Percentiles rank a stretch among this genome's conserved stretches.
Evolutionary conservation across 1,140 invertebrate species (phyloP).

Genomic region (Parasteatoda tepidariorum): DNA sequence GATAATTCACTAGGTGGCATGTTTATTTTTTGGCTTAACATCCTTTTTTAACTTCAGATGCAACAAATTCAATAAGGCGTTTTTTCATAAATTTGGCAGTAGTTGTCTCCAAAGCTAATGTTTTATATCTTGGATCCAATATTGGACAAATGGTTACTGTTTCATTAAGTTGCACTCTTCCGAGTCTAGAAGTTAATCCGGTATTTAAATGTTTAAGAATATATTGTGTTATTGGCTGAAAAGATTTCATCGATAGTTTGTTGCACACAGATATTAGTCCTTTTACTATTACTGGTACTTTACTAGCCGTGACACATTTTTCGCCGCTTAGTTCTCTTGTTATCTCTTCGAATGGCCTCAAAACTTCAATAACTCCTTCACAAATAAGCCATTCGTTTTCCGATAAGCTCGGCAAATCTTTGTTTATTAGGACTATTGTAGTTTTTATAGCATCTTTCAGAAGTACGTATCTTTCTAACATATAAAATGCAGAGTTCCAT

Average conservation of each 20-base stretch:
- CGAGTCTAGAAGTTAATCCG: neutral
- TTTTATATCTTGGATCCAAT: neutral
- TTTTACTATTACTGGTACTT: neutral
- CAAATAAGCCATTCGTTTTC: neutral
- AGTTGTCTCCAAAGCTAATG: too few relatives aligned
- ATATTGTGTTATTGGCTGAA: neutral
- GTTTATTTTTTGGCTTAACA: too few relatives aligned
- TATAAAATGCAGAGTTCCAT: neutral
- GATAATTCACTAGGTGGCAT: too few relatives aligned
- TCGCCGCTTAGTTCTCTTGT: neutral
- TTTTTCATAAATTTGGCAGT: too few relatives aligned
- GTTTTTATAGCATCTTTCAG: neutral
- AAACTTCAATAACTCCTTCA: neutral
- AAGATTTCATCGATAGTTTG: neutral
- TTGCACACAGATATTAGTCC: neutral
- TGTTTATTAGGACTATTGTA: neutral
- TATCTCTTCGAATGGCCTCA: neutral
- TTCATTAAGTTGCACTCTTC: neutral
- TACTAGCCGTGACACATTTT: neutral
- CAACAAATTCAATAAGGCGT: too few relatives aligned
- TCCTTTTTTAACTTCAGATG: too few relatives aligned
- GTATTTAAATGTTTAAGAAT: neutral
- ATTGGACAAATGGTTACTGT: neutral
- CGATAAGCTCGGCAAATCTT: neutral
- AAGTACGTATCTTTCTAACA: neutral